Evolutionary conservation across 2,113 vertebrate genomes (phyloP), one percentile per base, ranked within the genome.

Genomic region (Mus musculus): DNA sequence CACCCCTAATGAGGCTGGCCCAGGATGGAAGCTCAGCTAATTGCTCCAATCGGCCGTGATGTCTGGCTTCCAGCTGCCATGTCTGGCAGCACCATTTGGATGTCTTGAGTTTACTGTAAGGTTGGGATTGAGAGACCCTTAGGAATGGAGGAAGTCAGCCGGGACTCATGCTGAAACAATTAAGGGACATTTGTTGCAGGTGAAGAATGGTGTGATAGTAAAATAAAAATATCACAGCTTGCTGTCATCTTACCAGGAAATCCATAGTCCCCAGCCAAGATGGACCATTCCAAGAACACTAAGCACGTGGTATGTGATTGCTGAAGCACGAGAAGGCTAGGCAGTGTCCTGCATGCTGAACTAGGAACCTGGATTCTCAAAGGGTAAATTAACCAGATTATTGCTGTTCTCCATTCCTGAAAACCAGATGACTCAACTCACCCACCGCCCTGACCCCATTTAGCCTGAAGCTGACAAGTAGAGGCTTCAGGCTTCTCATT

Each of bases 61-160:
- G 97, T 98, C 97, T 98, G 97, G 97, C 94, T 95, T 96, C 97
- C 97, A 98, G 97, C 97, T 98, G 97, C 96, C 95, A 89, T 71
- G 94, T 98, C 97, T 98, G 97, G 97, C 92, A 92, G 73, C 90
- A 49, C 95, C 73, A 24, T 97, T 96, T 94, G 92, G 92, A 97
- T 87, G 94, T 97, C 94, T 98, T 95, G 92, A 95, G 95, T 97
- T 97, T 97, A 97, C 97, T 96, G 63, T 95, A 90, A 96, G 86
- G 59, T 95, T 97, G 95, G 95, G 95, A 92, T 95, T 84, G 56
- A 95, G 88, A 97, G 97, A 97, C 96, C 95, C 95, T 97, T 71
- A 96, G 77, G 97, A 95, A 96, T 92, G 73, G 92, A 73, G 88
- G 82, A 80, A 94, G 95, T 97, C 96, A 97, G 97, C 93, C 72